Base-by-base conservation (phyloP, 2,113 vertebrate species). In the Hemichromis elongatus region DNA sequence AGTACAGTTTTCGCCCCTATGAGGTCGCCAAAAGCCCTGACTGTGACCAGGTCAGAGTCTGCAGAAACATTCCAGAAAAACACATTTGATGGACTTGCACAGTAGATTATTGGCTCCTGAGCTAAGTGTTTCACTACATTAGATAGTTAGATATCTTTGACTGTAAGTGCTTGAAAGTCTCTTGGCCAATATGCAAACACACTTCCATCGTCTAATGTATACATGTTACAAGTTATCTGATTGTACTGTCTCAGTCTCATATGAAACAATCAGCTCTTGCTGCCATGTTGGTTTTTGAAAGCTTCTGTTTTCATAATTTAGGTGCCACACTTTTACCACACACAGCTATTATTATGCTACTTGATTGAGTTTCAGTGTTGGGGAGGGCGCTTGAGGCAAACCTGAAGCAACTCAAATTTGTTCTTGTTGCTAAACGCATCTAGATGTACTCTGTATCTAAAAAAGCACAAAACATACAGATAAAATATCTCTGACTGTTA, bases 401-500 rank as follows among this genome's bases (percentile, higher is more conserved):
- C 33, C 26, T 28, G n/a, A 82, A 33, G 52, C 73, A 26, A 28
- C 12, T 47, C 78, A 47, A 80, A 73, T 28, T 28, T 28, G 24
- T 50, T 47, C 24, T 73, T 19, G 42, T 73, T 28, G 42, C 24
- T 73, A 24, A 19, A 73, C 19, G 14, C 6, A 73, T 28, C 45
- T 53, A 53, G 21, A 63, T 5, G 13, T 54, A 18, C 19, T 8
- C 28, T 30, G 24, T 18, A 63, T 33, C 77, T 19, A 33, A 40
- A 52, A 52, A 75, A 70, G 3, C 19, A 45, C 6, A 19, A 66
- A 66, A 21, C 21, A 66, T 13, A 66, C 8, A 66, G 33, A 66
- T 66, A 66, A 66, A 80, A 45, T 50, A 80, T 79, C 26, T 77
- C 33, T 81, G 73, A 21, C 81, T 70, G 87, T 91, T 90, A 88